Base-by-base conservation (phyloP, 2,888 invertebrate species). In the Calliscelio sp. region DNA sequence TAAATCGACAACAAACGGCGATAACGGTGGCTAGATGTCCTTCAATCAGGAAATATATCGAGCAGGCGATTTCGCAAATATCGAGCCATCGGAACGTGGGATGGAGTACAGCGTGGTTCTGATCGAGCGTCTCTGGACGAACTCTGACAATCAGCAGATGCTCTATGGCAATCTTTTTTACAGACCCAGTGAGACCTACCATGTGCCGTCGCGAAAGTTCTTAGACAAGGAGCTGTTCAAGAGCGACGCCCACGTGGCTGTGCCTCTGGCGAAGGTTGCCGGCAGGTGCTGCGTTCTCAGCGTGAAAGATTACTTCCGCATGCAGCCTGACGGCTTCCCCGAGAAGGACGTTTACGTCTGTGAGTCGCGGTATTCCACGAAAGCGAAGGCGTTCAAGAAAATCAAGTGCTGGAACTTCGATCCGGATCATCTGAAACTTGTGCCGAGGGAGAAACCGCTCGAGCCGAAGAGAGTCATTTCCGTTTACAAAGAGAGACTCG, bases 341-440 rank as follows among this genome's bases (percentile, higher is more conserved):
- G 98, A 98, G 85, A 97, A 98, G 90, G 99, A 99, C 93, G 97
- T 99, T 0, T 99, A 97, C 91, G 99, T 99, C 0, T 99, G 99
- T 93, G 99, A 99, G 93, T 98, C 98, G 18, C 95, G 98, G 5
- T 99, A 99, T 93, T 97, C 96, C 87, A 96, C 97, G 0, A 96
- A 96, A 89, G 95, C 96, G 41, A 95, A 98, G 83, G 96, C 96
- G 89, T 99, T 99, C 93, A 98, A 98, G 93, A 99, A 99, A 93
- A 98, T 99, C 80, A 98, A 97, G 93, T 95, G 95, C 85, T 97
- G 95, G 96, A 95, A 94, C 89, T 95, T 93, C 88, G 95, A 93
- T 92, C 95, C 94, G 65, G 95, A 95, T 75, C 94, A 95, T 55
- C 92, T 96, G 1, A 95, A 95, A 87, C 93, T 97, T 85, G 93